These are phyloP conservation scores for Salmo trutta DNA, from an alignment of 2,797 vertebrate species.

Conservation along the genomic window DNA sequence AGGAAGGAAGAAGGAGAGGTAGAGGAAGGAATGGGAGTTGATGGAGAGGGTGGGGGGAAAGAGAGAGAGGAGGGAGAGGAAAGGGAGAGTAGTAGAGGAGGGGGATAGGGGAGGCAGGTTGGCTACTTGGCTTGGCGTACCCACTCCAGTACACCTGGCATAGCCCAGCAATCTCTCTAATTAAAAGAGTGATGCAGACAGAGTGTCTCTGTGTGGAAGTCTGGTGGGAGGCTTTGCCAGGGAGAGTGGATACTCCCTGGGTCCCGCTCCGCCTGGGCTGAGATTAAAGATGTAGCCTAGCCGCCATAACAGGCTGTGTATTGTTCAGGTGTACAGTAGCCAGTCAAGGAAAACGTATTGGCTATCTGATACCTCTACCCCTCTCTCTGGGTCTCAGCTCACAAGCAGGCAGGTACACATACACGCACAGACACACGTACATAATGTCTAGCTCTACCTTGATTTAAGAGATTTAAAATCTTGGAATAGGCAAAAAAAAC, in stretches of 20 bases:
- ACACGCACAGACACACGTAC: slow-evolving; percentile 2
- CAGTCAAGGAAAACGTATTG: slow-evolving; percentile 55
- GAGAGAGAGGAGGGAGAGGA: slow-evolving; percentile 31
- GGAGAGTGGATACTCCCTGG: slow-evolving; percentile 68
- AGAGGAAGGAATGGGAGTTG: neutral
- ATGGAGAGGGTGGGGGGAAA: slow-evolving; percentile 32
- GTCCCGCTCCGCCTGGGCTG: slow-evolving; percentile 64
- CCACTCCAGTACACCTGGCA: slow-evolving; percentile 74
- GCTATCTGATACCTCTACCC: slow-evolving; percentile 47
- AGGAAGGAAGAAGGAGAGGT: neutral
- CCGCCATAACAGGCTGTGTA: slow-evolving; percentile 67
- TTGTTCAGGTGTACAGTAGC: slow-evolving; percentile 63
- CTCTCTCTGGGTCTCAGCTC: neutral
- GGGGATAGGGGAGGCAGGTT: neutral
- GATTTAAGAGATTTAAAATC: neutral
- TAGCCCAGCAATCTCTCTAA: slow-evolving; percentile 68
- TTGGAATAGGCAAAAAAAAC: too few relatives aligned
- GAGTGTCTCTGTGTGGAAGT: slow-evolving; percentile 75
- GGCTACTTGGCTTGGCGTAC: slow-evolving; percentile 17
- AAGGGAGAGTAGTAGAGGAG: slow-evolving; percentile 30
- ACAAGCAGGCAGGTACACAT: slow-evolving; percentile 7
- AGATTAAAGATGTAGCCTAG: slow-evolving; percentile 64
- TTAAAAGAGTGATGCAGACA: slow-evolving; percentile 75
- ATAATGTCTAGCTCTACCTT: neutral
- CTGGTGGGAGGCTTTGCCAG: slow-evolving; percentile 38